A percentile compares a stretch with the other conserved stretches of the same genome.
phyloP scores from a whole-genome alignment of 2,797 vertebrate genomes.

The Myotis vivesi region DNA sequence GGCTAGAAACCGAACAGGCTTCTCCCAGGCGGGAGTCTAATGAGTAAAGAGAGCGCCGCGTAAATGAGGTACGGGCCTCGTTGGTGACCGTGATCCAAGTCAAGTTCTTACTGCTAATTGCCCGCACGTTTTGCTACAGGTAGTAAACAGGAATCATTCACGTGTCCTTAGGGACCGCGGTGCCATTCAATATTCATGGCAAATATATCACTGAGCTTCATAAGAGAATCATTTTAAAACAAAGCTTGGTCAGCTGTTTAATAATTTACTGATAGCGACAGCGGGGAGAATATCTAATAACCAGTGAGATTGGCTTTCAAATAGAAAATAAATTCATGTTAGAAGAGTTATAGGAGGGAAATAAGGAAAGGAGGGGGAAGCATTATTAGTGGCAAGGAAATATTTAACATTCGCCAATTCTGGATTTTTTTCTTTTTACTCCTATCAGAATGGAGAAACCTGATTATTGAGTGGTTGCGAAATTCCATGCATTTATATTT shows the following conservation, averaged over 20 bases:
- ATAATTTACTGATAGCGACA: conserved; percentile 86
- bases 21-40: conserved; percentile 34
- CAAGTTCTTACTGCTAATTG: conserved; percentile 82
- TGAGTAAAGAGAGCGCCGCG: neutral
- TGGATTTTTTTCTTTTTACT: conserved; percentile 76
- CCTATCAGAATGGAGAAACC: conserved; percentile 57
- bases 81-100: conserved; percentile 61
- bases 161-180: conserved; percentile 77
- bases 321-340: conserved; percentile 83
- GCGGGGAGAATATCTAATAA: conserved; percentile 86
- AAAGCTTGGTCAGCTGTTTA: conserved; percentile 86
- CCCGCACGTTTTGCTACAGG: conserved; percentile 82
- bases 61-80: conserved; percentile 69
- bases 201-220: conserved; percentile 82
- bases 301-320: conserved; percentile 82
- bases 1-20: conserved; percentile 36
- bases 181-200: conserved; percentile 82
- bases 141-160: conserved; percentile 83
- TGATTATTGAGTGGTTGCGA: conserved; percentile 66
- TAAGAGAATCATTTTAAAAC: conserved; percentile 85
- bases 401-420: conserved; percentile 73
- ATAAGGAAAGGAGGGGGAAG: neutral
- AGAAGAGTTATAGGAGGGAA: conserved; percentile 58
- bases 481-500: conserved; percentile 54
- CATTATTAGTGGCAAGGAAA: conserved; percentile 74